Conservation (phyloP, 1,140 invertebrate species). For the Drosophila setifemur region DNA sequence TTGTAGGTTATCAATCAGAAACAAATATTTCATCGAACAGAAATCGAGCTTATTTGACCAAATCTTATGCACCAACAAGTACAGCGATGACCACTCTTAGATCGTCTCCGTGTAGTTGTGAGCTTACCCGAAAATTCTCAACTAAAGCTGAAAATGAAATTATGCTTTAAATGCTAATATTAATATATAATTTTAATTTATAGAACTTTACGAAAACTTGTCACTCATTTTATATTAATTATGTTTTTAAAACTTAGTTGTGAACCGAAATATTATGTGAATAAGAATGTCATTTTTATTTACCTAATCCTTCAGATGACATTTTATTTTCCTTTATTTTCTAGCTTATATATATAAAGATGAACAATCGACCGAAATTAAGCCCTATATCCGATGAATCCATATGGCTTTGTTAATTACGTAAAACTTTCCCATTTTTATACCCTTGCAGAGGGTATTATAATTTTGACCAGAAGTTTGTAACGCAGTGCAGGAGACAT, state of each 20-base stretch:
- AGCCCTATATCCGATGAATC: no score
- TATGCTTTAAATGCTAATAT: slow-evolving; percentile 16
- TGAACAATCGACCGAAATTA: no score
- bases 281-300: slow-evolving; percentile 4
- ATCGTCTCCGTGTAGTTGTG: slow-evolving; percentile 9
- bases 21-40: slow-evolving; percentile 9
- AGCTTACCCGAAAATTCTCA: slow-evolving; percentile 7
- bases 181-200: slow-evolving; percentile 24
- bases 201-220: slow-evolving; percentile 16
- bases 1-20: slow-evolving; percentile 5
- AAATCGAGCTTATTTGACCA: slow-evolving; percentile 2
- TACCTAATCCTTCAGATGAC: no score
- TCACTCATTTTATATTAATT: slow-evolving; percentile 1
- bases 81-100: slow-evolving; percentile 14
- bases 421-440: not conserved
- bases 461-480: no score
- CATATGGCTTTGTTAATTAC: no score
- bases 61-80: slow-evolving; percentile 24
- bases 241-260: slow-evolving; percentile 30
- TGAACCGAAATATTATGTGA: slow-evolving; percentile 28
- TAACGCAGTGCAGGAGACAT: no score
- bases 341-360: not conserved
- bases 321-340: not conserved
- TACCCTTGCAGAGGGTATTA: no score
- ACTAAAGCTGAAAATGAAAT: slow-evolving; percentile 14